Base-by-base conservation (phyloP, 2,797 vertebrate species). In the Myripristis murdjan region DNA sequence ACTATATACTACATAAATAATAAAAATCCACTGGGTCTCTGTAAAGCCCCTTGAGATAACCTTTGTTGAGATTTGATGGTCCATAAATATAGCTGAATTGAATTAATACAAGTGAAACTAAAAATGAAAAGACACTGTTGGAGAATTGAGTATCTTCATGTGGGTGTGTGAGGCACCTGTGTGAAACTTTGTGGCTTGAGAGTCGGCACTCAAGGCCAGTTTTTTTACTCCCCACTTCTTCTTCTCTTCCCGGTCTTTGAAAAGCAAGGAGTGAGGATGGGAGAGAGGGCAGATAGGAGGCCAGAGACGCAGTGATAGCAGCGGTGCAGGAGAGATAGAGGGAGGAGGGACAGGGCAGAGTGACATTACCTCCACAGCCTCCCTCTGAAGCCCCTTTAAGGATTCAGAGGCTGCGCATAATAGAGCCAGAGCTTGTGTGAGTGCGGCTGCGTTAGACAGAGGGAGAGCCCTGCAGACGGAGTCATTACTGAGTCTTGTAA, bases 141-240 rank as follows among this genome's bases (percentile, higher is more conserved):
- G 33, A 35, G 33, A 10, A 35, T 35, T 35, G 35, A 8, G 7
- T 35, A 35, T 35, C 39, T 43, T 71, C 52, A 59, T 62, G 73
- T 48, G 64, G 54, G 77, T 60, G 64, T 16, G 59, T 33, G 43
- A 51, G 18, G 75, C 81, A 86, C 82, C 84, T 87, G 87, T 79
- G 79, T 58, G 53, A 67, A 65, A 79, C 83, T 87, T 89, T 91
- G 77, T 89, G 90, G 79, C 89, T 87, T 87, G 76, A 59, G 64
- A 81, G 71, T 60, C 70, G 68, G 64, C 64, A 64, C 61, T 89
- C 91, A 93, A 93, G 91, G 92, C 84, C 90, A 67, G 62, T 64
- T 46, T 48, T 55, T 18, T 59, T 70, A 82, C 82, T 65, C 74
- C 73, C 71, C 68, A 64, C 53, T 79, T 79, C 46, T 74, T 77